A percentile compares a stretch with the other conserved stretches of the same genome.
Conservation (phyloP, 1,140 invertebrate genomes). For the Acromyrmex heyeri region DNA sequence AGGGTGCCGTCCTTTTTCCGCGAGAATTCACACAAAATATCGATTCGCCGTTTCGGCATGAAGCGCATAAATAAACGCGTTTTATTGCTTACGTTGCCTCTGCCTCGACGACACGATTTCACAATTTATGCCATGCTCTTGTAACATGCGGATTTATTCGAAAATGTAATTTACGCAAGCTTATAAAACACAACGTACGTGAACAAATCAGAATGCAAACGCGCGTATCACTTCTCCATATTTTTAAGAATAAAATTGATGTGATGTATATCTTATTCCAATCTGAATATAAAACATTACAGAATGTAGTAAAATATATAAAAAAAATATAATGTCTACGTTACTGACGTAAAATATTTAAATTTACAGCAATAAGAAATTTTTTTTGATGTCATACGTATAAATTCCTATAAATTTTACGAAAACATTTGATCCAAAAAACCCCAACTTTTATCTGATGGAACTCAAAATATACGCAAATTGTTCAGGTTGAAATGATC, state of each 20-base stretch:
- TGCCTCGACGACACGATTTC: constrained; percentile 49
- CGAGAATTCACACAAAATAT: constrained; percentile 63
- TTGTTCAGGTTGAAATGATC: background rate
- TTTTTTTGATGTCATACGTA: background rate
- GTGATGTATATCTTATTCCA: background rate
- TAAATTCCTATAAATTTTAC: background rate
- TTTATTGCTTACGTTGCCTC: constrained; percentile 51
- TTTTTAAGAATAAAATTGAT: constrained; percentile 42
- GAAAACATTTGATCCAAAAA: background rate
- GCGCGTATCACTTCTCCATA: background rate
- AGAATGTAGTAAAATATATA: background rate
- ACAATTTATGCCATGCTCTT: constrained; percentile 42
- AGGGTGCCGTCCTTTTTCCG: constrained; percentile 48
- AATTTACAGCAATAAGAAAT: background rate
- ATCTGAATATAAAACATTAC: background rate
- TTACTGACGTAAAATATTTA: background rate
- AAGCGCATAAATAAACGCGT: constrained; percentile 58
- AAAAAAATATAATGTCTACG: background rate
- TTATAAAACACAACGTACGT: constrained; percentile 11
- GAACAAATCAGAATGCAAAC: constrained; percentile 24
- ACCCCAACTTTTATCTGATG: background rate
- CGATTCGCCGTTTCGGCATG: constrained; percentile 51
- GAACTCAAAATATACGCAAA: background rate
- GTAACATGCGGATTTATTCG: constrained; percentile 35
- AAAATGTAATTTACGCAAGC: constrained; percentile 29